phyloP scores from a whole-genome alignment of 2,113 vertebrate species.

The Meleagris gallopavo region DNA sequence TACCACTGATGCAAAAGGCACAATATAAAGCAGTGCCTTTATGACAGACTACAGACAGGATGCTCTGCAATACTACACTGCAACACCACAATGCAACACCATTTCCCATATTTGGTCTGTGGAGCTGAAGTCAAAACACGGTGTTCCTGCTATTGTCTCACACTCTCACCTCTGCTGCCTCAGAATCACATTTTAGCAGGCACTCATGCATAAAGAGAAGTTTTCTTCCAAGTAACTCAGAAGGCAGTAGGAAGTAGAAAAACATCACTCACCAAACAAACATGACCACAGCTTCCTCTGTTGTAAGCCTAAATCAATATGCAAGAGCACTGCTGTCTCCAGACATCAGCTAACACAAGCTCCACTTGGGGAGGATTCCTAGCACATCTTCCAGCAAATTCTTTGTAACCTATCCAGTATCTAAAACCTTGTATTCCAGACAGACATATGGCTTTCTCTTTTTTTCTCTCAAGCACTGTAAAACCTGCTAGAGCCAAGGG shows the following conservation, averaged over 20 bases:
- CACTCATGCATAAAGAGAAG: not conserved
- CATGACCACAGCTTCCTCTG: constrained; percentile 7
- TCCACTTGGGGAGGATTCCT: not conserved
- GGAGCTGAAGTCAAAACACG: not conserved
- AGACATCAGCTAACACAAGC: not conserved
- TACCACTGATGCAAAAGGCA: not conserved
- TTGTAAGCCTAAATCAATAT: not conserved
- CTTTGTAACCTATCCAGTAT: not conserved
- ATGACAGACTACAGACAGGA: not conserved
- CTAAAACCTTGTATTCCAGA: not conserved
- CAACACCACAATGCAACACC: too few species aligned
- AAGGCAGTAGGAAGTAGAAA: not conserved
- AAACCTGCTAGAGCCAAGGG: not conserved
- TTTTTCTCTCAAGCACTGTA: not conserved
- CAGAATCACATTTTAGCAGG: not conserved
- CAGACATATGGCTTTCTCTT: not conserved
- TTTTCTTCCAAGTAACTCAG: not conserved
- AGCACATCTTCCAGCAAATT: not conserved
- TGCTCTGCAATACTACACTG: not conserved
- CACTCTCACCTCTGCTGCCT: not conserved
- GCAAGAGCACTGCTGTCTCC: not conserved
- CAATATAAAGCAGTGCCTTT: not conserved
- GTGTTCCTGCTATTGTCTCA: not conserved
- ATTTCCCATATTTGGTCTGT: not conserved
- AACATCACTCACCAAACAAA: not conserved